Percentiles rank a stretch among this genome's conserved stretches.
phyloP scores from a whole-genome alignment of 2,888 invertebrate genomes.

The Hydraecia micacea region DNA sequence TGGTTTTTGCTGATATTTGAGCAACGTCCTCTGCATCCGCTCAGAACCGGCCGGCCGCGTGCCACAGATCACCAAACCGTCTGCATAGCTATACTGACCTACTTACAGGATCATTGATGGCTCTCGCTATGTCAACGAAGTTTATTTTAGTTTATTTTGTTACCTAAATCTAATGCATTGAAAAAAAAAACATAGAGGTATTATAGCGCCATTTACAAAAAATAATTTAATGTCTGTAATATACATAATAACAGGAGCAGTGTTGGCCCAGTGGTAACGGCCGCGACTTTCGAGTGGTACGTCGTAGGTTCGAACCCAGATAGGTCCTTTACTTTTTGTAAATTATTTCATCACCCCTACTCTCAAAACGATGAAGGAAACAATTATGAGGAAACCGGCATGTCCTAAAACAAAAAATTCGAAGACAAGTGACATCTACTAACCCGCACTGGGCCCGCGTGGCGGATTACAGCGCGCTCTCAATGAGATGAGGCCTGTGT shows the following conservation, averaged over 20 bases:
- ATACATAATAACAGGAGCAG: no score
- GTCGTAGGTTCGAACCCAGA: no score
- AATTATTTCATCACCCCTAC: not conserved
- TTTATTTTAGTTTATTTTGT: not conserved
- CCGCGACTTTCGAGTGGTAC: not conserved
- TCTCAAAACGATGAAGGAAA: not conserved
- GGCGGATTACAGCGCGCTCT: no score
- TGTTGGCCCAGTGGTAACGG: not conserved
- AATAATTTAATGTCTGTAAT: not conserved
- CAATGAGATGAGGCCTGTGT: no score
- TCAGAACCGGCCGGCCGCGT: constrained; percentile 53
- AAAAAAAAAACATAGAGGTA: not conserved
- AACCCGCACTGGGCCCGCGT: not conserved
- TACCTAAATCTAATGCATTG: not conserved
- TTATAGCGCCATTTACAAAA: not conserved
- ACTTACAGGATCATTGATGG: constrained; percentile 40
- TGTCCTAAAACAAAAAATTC: not conserved
- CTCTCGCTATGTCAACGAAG: constrained; percentile 7
- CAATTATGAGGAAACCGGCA: not conserved
- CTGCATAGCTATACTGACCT: constrained; percentile 47
- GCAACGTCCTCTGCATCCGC: constrained; percentile 63
- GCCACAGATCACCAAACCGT: constrained; percentile 26
- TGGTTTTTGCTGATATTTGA: constrained; percentile 65
- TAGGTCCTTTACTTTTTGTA: not conserved
- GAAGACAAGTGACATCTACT: not conserved